A percentile compares a stretch with the other conserved stretches of the same genome.
Conservation (phyloP, 1,140 invertebrate genomes). For the Pentalonia nigronervosa region DNA sequence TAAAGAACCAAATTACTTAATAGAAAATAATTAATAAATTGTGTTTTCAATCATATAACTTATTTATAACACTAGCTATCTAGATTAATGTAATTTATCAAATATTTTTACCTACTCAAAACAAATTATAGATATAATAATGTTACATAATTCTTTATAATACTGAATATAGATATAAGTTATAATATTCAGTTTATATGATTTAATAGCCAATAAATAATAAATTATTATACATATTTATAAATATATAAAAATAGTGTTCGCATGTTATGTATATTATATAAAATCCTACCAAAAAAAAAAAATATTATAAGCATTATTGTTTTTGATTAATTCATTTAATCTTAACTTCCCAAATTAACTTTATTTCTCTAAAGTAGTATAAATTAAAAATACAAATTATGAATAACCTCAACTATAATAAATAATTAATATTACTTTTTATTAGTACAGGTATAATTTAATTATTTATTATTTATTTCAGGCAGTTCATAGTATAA, state of each 20-base stretch:
- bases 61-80: neutral
- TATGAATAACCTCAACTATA: neutral
- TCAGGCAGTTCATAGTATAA: neutral
- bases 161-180: neutral
- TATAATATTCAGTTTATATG: neutral
- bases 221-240: neutral
- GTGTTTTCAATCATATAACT: too few relatives aligned
- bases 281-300: neutral
- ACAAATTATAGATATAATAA: neutral
- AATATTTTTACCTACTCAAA: too few relatives aligned
- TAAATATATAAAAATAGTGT: too few relatives aligned
- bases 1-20: too few relatives aligned
- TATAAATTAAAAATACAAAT: neutral
- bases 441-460: neutral
- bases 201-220: neutral
- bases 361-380: neutral
- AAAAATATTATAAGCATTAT: too few relatives aligned
- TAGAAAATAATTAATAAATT: too few relatives aligned
- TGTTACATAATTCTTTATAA: neutral
- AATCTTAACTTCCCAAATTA: too few relatives aligned
- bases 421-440: neutral
- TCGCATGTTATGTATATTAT: neutral
- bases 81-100: neutral
- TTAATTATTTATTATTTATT: slow-evolving; percentile 19
- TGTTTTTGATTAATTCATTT: neutral